Evolutionary conservation across 2,113 vertebrate species (phyloP), one percentile per base, ranked within the genome.

Genomic region (Nycticorax nycticorax): DNA sequence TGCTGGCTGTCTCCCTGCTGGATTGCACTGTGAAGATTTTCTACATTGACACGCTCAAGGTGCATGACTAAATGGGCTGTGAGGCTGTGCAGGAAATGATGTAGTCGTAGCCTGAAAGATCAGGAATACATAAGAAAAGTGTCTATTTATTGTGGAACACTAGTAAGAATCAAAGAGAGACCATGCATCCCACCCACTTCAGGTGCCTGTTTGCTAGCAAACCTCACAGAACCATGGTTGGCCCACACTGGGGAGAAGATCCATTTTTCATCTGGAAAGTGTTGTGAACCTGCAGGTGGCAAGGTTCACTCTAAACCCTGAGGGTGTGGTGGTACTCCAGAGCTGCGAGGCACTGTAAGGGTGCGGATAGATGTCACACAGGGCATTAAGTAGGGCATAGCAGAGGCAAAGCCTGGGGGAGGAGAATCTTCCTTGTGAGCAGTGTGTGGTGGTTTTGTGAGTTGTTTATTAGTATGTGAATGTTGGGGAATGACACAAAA

Each of bases 21-120:
- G 99, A 99, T 96, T 99, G 99, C 95, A 99, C 99, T 0, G 99
- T 99, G 92, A 99, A 99, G 94, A 57, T 99, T 94, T 99, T 99
- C 98, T 99, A 99, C 62, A 92, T 98, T 2, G 99, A 99, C 94
- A 99, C 99, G 0, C 98, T 99, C 23, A 99, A 99, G 99, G 99
- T 99, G n/a, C 1, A 0, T 68, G 66, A 59, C 39, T 30, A 56
- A 32, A 48, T 1, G 4, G 43, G 33, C n/a, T 72, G 35, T 48
- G 63, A 76, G 50, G 18, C 86, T 69, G 21, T 53, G 39, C 27
- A 77, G 63, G 33, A 43, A 52, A 39, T 32, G 47, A 8, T 72
- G 33, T 52, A 88, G 10, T 14, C 67, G n/a, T 21, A 94, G 50
- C 33, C 75, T 66, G 74, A n/a, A 56, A 83, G 56, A 55, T 60